These are phyloP conservation scores for Branchinecta sandiegonensis DNA, from an alignment of 2,888 invertebrate genomes.

Conservation along the genomic window DNA sequence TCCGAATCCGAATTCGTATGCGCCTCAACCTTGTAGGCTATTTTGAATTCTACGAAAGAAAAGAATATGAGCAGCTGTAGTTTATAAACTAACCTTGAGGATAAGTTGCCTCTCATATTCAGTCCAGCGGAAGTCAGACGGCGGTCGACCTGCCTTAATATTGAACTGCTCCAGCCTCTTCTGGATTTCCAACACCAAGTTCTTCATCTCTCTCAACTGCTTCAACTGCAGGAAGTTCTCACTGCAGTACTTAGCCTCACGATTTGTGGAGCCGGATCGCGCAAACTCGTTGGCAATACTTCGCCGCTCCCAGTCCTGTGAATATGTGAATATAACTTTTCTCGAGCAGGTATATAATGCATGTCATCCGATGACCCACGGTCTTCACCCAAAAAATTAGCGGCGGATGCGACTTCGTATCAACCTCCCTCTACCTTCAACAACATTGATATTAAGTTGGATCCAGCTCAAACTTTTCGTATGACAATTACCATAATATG, in stretches of 20 bases:
- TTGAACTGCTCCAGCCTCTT: constrained; percentile 1
- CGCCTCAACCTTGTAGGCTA: no score
- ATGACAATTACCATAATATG: no score
- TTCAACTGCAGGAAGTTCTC: neutral
- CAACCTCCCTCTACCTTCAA: no score
- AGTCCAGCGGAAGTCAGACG: neutral
- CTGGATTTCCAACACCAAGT: neutral
- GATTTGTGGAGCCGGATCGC: neutral
- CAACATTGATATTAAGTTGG: no score
- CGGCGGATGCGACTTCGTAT: no score
- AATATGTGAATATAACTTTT: neutral
- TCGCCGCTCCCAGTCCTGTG: constrained; percentile 9
- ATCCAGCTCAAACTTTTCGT: no score
- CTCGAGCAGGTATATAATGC: no score
- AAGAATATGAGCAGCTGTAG: neutral
- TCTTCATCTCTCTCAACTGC: constrained; percentile 5
- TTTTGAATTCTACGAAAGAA: neutral
- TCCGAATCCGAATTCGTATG: no score
- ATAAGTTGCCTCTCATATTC: neutral
- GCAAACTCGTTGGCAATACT: neutral
- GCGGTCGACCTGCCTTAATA: constrained; percentile 1
- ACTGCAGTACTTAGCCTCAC: constrained; percentile 2
- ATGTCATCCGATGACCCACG: no score
- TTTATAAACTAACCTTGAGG: neutral
- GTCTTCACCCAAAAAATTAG: no score